Percentiles rank a stretch among this genome's conserved stretches.
phyloP scores from a whole-genome alignment of 2,888 invertebrate species.

The Lomographa bimaculata region DNA sequence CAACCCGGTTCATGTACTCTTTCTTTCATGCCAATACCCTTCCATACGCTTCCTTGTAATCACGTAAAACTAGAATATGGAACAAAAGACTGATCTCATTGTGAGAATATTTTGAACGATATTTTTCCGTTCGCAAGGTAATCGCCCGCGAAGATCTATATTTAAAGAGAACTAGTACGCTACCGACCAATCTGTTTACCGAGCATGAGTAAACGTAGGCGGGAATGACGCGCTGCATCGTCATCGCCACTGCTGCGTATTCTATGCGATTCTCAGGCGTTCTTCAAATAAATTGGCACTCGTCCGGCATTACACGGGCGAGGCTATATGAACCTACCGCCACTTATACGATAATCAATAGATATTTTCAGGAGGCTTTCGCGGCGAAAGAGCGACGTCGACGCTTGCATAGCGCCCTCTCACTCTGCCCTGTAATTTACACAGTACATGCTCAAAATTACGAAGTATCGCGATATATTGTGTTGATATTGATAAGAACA shows the following conservation, averaged over 20 bases:
- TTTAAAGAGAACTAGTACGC: slow-evolving; percentile 42
- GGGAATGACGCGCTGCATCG: slow-evolving; percentile 47
- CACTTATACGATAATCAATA: slow-evolving; percentile 81
- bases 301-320: slow-evolving; percentile 70
- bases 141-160: slow-evolving; percentile 45
- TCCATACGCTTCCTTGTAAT: slow-evolving; percentile 22
- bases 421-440: slow-evolving; percentile 70
- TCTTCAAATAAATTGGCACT: slow-evolving; percentile 82
- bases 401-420: slow-evolving; percentile 58
- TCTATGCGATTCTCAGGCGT: slow-evolving; percentile 45
- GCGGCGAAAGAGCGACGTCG: slow-evolving; percentile 60
- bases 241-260: slow-evolving; percentile 31
- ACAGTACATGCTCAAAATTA: slow-evolving; percentile 52
- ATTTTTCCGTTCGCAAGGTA: slow-evolving; percentile 43
- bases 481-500: no score
- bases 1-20: slow-evolving; percentile 12
- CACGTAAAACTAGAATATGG: slow-evolving; percentile 2
- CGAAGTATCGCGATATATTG: slow-evolving; percentile 38
- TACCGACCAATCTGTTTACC: slow-evolving; percentile 47
- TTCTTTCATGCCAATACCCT: slow-evolving; percentile 19
- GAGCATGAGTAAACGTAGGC: slow-evolving; percentile 42
- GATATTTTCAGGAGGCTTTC: slow-evolving; percentile 83
- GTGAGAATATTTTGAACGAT: slow-evolving; percentile 13
- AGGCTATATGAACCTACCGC: slow-evolving; percentile 61
- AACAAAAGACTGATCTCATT: slow-evolving; percentile 5